Conservation (phyloP, 2,113 vertebrate species). For the Nestor notabilis region DNA sequence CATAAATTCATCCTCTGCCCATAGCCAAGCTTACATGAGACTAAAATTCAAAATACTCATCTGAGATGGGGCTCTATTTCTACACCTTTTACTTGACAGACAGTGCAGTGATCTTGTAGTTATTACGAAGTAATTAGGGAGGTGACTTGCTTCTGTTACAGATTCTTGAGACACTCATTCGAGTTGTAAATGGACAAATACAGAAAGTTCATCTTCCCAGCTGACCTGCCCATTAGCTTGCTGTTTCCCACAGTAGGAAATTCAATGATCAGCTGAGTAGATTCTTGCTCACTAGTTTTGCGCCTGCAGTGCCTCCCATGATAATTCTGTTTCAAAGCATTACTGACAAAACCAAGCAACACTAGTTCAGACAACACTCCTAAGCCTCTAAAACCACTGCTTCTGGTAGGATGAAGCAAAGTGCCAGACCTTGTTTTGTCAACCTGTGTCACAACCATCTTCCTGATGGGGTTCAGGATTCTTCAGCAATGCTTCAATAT, state of each 20-base stretch:
- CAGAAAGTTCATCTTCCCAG: not conserved
- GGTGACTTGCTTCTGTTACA: not conserved
- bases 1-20: conserved; percentile 1
- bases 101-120: not conserved
- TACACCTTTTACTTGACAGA: not conserved
- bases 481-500: not conserved
- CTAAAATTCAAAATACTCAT: not conserved
- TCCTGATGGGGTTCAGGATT: not conserved
- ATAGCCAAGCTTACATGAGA: not conserved
- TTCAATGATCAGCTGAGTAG: not conserved
- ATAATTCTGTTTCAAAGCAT: not conserved
- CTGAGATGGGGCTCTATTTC: not conserved
- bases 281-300: not conserved
- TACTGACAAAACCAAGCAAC: accelerated
- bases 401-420: not conserved
- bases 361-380: not conserved
- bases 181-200: not conserved
- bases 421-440: not conserved
- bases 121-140: not conserved
- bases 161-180: not conserved
- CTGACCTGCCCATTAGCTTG: not conserved
- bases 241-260: not conserved
- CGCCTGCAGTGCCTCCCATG: not conserved
- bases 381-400: not conserved
- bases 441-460: not conserved